Evolutionary conservation across 1,140 invertebrate genomes (phyloP).

Genomic region (Sycobia sp.): DNA sequence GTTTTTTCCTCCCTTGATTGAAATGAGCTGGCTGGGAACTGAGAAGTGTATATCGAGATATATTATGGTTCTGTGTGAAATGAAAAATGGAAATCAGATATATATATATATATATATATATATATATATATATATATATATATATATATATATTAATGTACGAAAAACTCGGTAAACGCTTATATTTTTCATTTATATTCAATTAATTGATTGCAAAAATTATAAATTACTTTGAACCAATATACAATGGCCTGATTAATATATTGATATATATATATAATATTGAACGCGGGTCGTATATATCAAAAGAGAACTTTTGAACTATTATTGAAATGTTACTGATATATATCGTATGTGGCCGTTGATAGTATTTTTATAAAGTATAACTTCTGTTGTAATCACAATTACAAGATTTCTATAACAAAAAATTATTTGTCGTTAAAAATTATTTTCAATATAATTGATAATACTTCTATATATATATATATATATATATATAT

Average conservation of each 20-base stretch:
- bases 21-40: too few relatives aligned
- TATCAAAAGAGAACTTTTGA: constrained; percentile 24
- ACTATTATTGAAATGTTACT: constrained; percentile 40
- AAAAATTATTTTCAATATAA: constrained; percentile 15
- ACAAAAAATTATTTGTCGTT: constrained; percentile 18
- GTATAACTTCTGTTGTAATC: constrained; percentile 46
- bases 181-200: constrained; percentile 26
- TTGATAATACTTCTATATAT: background rate
- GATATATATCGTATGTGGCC: constrained; percentile 42
- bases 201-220: constrained; percentile 21
- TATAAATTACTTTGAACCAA: constrained; percentile 12
- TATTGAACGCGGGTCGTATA: constrained; percentile 34
- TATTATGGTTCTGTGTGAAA: too few relatives aligned
- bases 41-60: too few relatives aligned
- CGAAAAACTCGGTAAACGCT: background rate
- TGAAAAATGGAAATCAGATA: too few relatives aligned
- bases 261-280: background rate
- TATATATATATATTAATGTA: too few relatives aligned
- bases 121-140: too few relatives aligned
- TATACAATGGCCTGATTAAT: constrained; percentile 22
- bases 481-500: too few relatives aligned
- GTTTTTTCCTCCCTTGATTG: background rate
- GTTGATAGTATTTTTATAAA: constrained; percentile 54
- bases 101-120: too few relatives aligned
- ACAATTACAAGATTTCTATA: constrained; percentile 37